Evolutionary conservation across 2,113 vertebrate genomes (phyloP), one percentile per base, ranked within the genome.

Genomic region (Xyrauchen texanus): DNA sequence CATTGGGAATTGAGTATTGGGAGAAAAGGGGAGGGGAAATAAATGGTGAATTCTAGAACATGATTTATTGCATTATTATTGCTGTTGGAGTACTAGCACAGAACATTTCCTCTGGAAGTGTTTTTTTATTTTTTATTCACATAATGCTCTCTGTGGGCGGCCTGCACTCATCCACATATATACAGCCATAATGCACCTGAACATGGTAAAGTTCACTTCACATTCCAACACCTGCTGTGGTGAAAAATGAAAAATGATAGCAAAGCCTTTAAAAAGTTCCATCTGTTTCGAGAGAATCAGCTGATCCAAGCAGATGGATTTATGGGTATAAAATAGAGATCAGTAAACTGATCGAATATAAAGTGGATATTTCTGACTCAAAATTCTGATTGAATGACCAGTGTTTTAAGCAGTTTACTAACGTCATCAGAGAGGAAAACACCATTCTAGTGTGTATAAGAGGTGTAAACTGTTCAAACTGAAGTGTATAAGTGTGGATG

Each of bases 281-380:
- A 42, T 74, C 8, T 7, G 52, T 67, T 68, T 9, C 21, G 13
- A 58, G 45, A 44, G 51, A 75, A 52, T 67, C 63, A 12, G 60
- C 49, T 49, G 76, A 78, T 12, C 74, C 55, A 46, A 77, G 66
- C 74, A 66, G 70, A 53, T 47, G 55, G 45, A 12, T 62, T 21
- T 9, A 44, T 15, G 55, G 52, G 11, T 51, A 45, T 69, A 8
- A 51, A 13, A 52, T 9, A 53, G 51, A 53, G 51, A 53, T 53
- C 51, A 53, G 51, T 10, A 53, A 8, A 1, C 47, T 49, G 47
- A 53, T 9, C 51, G 2, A 10, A 10, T 53, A 9, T 11, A 49
- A 49, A 49, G 8, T 8, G 6, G 47, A 49, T 49, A 49, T 7
- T 49, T 8, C 47, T 49, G 47, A 49, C 8, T 49, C 6, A 5